phyloP scores from a whole-genome alignment of 2,113 vertebrate species.

The Labeo rohita region DNA sequence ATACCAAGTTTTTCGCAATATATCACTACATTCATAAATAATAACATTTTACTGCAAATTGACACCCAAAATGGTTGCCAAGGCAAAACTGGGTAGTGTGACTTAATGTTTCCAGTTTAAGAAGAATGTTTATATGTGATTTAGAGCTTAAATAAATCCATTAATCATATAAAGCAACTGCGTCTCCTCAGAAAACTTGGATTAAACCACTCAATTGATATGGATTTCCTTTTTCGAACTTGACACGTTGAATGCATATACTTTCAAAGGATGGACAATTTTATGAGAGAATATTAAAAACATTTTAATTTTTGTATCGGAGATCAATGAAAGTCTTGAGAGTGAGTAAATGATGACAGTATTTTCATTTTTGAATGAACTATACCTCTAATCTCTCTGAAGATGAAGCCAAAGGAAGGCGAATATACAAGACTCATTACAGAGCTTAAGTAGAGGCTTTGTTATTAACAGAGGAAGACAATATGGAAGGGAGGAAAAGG shows the following conservation, averaged over 20 bases:
- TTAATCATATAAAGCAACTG: neutral
- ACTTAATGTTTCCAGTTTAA: neutral
- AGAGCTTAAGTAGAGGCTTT: neutral
- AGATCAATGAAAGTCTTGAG: neutral
- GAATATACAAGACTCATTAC: neutral
- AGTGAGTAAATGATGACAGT: neutral
- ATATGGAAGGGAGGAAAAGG: constrained; percentile 54
- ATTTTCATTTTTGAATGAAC: neutral
- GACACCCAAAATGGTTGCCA: neutral
- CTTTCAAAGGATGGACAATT: neutral
- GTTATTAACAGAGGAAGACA: constrained; percentile 12
- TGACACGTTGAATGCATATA: neutral
- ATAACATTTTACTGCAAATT: neutral
- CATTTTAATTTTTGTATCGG: neutral
- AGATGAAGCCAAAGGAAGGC: neutral
- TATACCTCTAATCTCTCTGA: neutral
- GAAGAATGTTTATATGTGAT: neutral
- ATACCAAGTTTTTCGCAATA: neutral
- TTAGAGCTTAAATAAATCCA: neutral
- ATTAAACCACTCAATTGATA: neutral
- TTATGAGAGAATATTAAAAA: neutral
- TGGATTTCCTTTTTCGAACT: neutral
- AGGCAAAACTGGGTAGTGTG: neutral
- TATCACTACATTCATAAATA: neutral
- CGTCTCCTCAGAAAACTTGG: neutral